phyloP scores from a whole-genome alignment of 2,797 vertebrate species.

The Gymnothorax reevesii region DNA sequence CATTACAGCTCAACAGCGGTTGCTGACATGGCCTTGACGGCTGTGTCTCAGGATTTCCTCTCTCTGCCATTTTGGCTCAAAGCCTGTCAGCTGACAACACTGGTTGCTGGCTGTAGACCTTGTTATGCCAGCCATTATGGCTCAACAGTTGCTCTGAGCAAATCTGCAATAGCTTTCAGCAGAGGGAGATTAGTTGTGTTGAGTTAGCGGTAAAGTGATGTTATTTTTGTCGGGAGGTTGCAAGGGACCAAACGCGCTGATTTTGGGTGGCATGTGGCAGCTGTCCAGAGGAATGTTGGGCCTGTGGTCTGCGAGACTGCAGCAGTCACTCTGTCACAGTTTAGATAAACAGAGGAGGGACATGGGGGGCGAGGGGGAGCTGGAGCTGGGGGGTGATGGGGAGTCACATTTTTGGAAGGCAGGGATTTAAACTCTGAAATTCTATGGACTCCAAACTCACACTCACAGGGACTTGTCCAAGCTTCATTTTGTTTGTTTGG shows the following conservation, averaged over 20 bases:
- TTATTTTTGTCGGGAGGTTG: not conserved
- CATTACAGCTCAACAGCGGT: too few relatives aligned
- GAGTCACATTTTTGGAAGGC: not conserved
- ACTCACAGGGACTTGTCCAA: not conserved
- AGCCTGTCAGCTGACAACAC: not conserved
- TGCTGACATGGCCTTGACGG: not conserved
- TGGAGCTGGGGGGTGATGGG: not conserved
- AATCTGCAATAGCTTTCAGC: too few relatives aligned
- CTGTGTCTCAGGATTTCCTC: not conserved
- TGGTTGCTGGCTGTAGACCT: not conserved
- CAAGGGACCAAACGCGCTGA: not conserved
- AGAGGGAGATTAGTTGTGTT: not conserved
- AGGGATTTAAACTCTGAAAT: not conserved
- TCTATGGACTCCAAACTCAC: not conserved
- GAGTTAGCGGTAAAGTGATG: not conserved
- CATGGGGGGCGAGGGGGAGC: not conserved
- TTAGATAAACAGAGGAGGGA: not conserved
- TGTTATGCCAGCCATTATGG: not conserved
- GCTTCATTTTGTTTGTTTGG: not conserved
- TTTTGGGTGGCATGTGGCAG: not conserved
- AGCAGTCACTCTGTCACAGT: not conserved
- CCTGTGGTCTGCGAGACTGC: not conserved
- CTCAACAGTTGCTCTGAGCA: not conserved
- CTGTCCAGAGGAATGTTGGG: not conserved
- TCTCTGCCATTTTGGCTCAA: not conserved